These are phyloP conservation scores for Fistularia tabacaria DNA, from an alignment of 2,797 vertebrate genomes.

Conservation along the genomic window DNA sequence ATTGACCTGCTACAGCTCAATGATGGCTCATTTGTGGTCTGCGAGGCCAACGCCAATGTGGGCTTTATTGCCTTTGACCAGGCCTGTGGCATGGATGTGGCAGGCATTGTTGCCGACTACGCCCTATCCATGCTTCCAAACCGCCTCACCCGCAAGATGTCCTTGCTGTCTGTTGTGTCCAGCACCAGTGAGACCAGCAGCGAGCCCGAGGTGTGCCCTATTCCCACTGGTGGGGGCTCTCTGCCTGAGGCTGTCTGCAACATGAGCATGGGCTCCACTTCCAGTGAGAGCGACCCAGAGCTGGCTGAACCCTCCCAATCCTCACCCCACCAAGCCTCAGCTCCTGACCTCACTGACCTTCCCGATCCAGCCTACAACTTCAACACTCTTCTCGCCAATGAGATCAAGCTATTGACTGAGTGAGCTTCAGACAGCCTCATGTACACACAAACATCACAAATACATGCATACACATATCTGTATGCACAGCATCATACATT, in stretches of 20 bases:
- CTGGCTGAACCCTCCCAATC: constrained; percentile 75
- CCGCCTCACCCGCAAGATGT: constrained; percentile 84
- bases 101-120: constrained; percentile 85
- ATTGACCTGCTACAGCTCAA: constrained; percentile 88
- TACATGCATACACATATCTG: constrained; percentile 22
- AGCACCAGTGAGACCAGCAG: constrained; percentile 84
- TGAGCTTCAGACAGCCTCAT: constrained; percentile 66
- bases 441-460: constrained; percentile 25
- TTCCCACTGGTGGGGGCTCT: constrained; percentile 56
- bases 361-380: constrained; percentile 82
- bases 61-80: constrained; percentile 91
- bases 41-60: constrained; percentile 90
- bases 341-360: constrained; percentile 55
- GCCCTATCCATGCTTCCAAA: constrained; percentile 85
- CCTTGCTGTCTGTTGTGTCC: constrained; percentile 81
- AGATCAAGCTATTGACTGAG: constrained; percentile 87
- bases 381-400: constrained; percentile 84
- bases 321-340: constrained; percentile 61
- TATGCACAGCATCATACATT: constrained; percentile 46
- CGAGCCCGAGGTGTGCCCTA: constrained; percentile 78
- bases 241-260: constrained; percentile 78
- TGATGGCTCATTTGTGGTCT: constrained; percentile 87
- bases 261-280: constrained; percentile 84
- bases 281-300: constrained; percentile 87
- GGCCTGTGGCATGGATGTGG: constrained; percentile 87